Evolutionary conservation across 2,888 invertebrate genomes (phyloP), one percentile per base, ranked within the genome.

Genomic region (Tanytarsus gracilentus): DNA sequence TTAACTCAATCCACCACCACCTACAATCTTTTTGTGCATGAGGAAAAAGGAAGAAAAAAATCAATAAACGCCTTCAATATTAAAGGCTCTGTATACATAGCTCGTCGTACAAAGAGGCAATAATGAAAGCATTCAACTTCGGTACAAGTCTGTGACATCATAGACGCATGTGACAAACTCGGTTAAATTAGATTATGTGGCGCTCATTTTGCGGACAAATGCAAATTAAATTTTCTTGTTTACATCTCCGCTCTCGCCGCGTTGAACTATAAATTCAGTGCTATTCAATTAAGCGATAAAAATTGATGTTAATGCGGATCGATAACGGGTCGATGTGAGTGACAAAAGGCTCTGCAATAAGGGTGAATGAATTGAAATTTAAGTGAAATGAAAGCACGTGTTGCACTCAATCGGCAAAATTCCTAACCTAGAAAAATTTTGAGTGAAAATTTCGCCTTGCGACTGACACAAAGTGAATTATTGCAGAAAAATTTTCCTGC

Each of bases 91-190:
- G n/a, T n/a, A n/a, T n/a, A n/a, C n/a, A n/a, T n/a, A n/a, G n/a
- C n/a, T n/a, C n/a, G n/a, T n/a, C n/a, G n/a, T n/a, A n/a, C n/a
- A n/a, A n/a, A n/a, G n/a, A n/a, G n/a, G n/a, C n/a, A n/a, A n/a
- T n/a, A n/a, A n/a, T n/a, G n/a, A 44, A 44, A 44, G 18, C 21
- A 18, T 44, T 44, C 18, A 44, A 44, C 21, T 44, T 44, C 40
- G 55, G 55, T 55, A 27, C 55, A 40, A 21, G 55, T 26, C 55
- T 14, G 55, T 55, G 55, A 55, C 55, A 55, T 16, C 44, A 18
- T 23, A 44, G 23, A 53, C 16, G 30, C 29, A 52, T 29, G 16
- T 16, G 26, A 30, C 21, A 26, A 25, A 49, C 21, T 14, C 33
- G 44, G 44, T 44, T 44, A 44, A 44, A 44, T 44, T 16, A 36